A percentile compares a stretch with the other conserved stretches of the same genome.
These are phyloP conservation scores for Poeciliopsis infans DNA, from an alignment of 2,797 vertebrate species.

Conservation along the genomic window DNA sequence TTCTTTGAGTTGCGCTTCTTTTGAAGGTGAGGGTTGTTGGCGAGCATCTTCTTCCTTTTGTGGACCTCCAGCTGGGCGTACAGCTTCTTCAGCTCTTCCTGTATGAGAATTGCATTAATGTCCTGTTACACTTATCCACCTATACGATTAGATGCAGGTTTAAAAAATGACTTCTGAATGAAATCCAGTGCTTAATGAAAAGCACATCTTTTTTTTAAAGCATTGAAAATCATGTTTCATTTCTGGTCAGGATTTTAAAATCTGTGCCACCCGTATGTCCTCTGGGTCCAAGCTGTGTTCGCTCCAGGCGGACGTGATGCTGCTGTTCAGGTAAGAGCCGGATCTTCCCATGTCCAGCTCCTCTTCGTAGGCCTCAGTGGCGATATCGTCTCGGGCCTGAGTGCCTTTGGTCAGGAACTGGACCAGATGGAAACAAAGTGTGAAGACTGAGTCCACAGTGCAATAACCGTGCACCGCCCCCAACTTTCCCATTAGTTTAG, in stretches of 20 bases:
- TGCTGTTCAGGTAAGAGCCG: constrained; percentile 97
- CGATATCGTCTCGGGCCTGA: constrained; percentile 94
- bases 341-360: constrained; percentile 97
- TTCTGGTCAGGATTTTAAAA: background rate
- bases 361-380: constrained; percentile 97
- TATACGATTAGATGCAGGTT: background rate
- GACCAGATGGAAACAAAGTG: constrained; percentile 25
- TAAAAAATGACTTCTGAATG: background rate
- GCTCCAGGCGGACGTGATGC: constrained; percentile 98
- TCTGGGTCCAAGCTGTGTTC: constrained; percentile 98
- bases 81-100: constrained; percentile 98
- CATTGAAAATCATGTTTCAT: background rate
- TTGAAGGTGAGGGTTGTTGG: constrained; percentile 98
- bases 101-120: background rate
- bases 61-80: constrained; percentile 96
- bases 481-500: background rate
- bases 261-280: constrained; percentile 89
- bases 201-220: background rate
- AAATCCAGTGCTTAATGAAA: background rate
- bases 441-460: background rate
- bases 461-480: background rate
- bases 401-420: constrained; percentile 94
- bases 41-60: constrained; percentile 98
- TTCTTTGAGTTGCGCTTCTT: constrained; percentile 99
- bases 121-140: background rate